Percentiles rank a stretch among this genome's conserved stretches.
Evolutionary conservation across 1,140 invertebrate genomes (phyloP).

Genomic region (Anastatus disparis): DNA sequence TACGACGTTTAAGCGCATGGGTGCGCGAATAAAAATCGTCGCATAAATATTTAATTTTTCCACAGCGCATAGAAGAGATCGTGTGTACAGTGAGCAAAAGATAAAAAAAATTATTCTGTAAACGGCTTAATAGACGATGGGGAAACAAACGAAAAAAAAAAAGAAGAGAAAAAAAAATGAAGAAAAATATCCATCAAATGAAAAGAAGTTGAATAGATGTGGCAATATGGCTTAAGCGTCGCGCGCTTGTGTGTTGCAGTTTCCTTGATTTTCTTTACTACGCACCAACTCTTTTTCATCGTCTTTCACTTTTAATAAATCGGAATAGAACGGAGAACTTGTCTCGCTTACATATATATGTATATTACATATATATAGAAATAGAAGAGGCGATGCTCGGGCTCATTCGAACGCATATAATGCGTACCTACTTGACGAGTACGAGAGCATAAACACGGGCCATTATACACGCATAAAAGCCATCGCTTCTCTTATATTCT

Average conservation of each 20-base stretch:
- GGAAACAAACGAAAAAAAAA: neutral
- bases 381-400: neutral
- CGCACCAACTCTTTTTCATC: constrained; percentile 29
- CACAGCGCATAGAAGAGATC: no score
- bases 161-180: neutral
- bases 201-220: constrained; percentile 16
- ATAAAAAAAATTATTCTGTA: neutral
- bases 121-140: neutral
- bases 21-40: constrained; percentile 6
- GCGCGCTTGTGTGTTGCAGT: neutral
- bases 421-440: constrained; percentile 48
- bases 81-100: neutral
- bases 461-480: constrained; percentile 65
- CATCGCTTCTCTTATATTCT: constrained; percentile 51
- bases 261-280: constrained; percentile 33
- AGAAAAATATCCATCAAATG: neutral
- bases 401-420: constrained; percentile 27
- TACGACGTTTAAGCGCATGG: no score
- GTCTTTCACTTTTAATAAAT: constrained; percentile 41
- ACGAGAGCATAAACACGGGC: constrained; percentile 59
- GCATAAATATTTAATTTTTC: neutral
- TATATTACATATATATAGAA: neutral
- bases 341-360: neutral
- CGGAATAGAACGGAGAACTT: constrained; percentile 16
- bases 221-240: constrained; percentile 17